These are phyloP conservation scores for Bombus sylvicola DNA, from an alignment of 1,140 invertebrate species.

Conservation along the genomic window DNA sequence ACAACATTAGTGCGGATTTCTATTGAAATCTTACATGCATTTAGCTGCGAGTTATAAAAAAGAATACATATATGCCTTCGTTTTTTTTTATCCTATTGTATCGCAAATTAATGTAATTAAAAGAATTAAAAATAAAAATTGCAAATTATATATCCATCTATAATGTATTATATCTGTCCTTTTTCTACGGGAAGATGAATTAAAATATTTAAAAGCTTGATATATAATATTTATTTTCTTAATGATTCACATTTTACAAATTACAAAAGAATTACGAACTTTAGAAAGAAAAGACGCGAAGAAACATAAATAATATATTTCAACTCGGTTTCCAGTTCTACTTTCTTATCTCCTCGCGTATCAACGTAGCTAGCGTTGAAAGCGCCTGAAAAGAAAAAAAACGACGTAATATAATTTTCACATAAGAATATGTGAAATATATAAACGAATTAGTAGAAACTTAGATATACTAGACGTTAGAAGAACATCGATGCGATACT, in stretches of 20 bases:
- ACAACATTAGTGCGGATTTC: no score
- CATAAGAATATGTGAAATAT: background rate
- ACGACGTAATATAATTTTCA: background rate
- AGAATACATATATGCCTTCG: no score
- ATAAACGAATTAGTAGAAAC: background rate
- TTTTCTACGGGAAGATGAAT: background rate
- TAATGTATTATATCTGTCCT: background rate
- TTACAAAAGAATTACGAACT: no score
- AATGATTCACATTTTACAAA: no score
- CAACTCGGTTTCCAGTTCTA: background rate
- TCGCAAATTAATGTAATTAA: no score
- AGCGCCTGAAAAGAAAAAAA: slow-evolving; percentile 43
- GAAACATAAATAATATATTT: background rate
- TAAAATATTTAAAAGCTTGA: background rate
- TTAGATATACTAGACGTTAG: no score
- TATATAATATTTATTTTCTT: background rate
- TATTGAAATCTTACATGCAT: no score
- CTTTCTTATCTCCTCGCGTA: slow-evolving; percentile 46
- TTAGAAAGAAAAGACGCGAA: no score
- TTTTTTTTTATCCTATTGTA: no score
- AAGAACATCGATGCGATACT: no score
- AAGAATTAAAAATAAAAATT: no score
- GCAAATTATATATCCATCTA: background rate
- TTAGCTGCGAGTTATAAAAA: no score
- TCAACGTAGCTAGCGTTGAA: slow-evolving; percentile 21